These are phyloP conservation scores for Euzophera pinguis DNA, from an alignment of 2,888 invertebrate genomes.

Conservation along the genomic window DNA sequence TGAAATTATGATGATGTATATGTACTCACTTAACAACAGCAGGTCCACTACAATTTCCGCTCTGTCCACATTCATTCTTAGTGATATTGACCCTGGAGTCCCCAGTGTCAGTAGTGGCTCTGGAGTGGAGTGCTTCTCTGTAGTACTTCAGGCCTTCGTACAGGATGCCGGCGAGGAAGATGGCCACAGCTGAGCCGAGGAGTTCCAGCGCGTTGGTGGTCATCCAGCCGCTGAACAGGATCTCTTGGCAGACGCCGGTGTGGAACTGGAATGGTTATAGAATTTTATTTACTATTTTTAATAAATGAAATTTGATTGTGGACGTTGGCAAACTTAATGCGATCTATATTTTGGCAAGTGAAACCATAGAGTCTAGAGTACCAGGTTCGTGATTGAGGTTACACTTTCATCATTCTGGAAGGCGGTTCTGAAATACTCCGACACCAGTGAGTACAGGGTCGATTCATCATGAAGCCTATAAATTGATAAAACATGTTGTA, in stretches of 20 bases:
- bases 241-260: slow-evolving; percentile 85
- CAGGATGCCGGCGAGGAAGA: slow-evolving; percentile 93
- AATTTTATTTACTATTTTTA: too few species aligned
- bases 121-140: slow-evolving; percentile 67
- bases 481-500: too few species aligned
- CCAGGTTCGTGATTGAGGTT: too few species aligned
- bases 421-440: too few species aligned
- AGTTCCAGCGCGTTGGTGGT: slow-evolving; percentile 86
- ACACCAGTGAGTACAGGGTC: too few species aligned
- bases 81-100: slow-evolving; percentile 72
- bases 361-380: too few species aligned
- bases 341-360: too few species aligned
- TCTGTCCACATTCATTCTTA: slow-evolving; percentile 68
- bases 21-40: slow-evolving; percentile 63
- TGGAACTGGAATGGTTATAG: slow-evolving; percentile 87
- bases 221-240: slow-evolving; percentile 90
- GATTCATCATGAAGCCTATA: too few species aligned
- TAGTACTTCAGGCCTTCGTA: slow-evolving; percentile 97
- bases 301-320: too few species aligned
- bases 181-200: slow-evolving; percentile 91
- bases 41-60: slow-evolving; percentile 53
- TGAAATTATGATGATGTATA: too few species aligned
- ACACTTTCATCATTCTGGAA: too few species aligned
- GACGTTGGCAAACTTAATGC: too few species aligned
- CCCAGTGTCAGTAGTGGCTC: slow-evolving; percentile 42